phyloP scores from a whole-genome alignment of 2,888 invertebrate species.

The Melitaea athalia region DNA sequence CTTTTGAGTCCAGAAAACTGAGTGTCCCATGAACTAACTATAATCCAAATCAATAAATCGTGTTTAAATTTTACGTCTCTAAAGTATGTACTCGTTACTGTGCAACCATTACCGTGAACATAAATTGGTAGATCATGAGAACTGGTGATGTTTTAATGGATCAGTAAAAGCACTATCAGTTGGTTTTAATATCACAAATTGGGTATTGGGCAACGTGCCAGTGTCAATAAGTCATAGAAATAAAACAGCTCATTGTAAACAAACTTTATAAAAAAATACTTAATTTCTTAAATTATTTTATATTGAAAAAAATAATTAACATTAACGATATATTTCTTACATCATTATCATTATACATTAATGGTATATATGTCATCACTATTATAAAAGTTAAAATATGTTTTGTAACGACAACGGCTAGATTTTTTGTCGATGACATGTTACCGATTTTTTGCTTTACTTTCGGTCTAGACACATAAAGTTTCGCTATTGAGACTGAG shows the following conservation, averaged over 20 bases:
- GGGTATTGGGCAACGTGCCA: slow-evolving; percentile 22
- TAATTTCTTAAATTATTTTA: neutral
- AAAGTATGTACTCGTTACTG: neutral
- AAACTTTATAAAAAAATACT: neutral
- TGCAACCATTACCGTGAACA: neutral
- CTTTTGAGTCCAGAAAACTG: neutral
- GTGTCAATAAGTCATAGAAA: slow-evolving; percentile 8
- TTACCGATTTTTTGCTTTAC: slow-evolving; percentile 10
- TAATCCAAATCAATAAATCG: neutral
- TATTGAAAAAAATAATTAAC: neutral
- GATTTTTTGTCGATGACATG: neutral
- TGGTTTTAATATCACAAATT: slow-evolving; percentile 32
- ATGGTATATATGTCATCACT: neutral
- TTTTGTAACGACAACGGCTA: neutral
- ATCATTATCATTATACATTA: neutral
- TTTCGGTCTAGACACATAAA: slow-evolving; percentile 35
- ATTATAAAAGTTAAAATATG: neutral
- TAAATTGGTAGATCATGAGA: slow-evolving; percentile 5
- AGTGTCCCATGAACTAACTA: neutral
- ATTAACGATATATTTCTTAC: neutral
- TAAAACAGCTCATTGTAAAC: slow-evolving; percentile 1
- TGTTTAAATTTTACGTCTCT: neutral
- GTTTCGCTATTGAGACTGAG: slow-evolving; percentile 11
- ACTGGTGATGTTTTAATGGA: slow-evolving; percentile 23
- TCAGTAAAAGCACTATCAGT: slow-evolving; percentile 9